A percentile compares a stretch with the other conserved stretches of the same genome.
Conservation (phyloP, 2,888 invertebrate genomes). For the Tenthredo amoena region DNA sequence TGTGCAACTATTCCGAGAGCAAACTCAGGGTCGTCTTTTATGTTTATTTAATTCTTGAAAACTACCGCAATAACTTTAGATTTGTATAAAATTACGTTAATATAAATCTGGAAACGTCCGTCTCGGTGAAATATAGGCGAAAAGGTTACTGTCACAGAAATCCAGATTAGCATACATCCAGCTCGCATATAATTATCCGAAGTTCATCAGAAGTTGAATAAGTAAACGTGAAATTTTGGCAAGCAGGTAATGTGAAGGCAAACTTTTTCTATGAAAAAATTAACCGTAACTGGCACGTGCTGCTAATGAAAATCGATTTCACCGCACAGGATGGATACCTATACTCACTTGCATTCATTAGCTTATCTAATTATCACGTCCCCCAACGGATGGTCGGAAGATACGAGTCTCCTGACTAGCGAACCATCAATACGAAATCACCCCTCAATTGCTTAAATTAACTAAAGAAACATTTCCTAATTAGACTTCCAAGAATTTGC, state of each 20-base stretch:
- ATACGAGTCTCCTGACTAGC: slow-evolving; percentile 30
- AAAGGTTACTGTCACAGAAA: slow-evolving; percentile 31
- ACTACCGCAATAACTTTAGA: slow-evolving; percentile 37
- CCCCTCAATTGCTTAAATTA: slow-evolving; percentile 50
- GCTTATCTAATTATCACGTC: slow-evolving; percentile 51
- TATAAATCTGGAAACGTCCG: slow-evolving; percentile 26
- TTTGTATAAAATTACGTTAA: slow-evolving; percentile 41
- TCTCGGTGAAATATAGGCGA: slow-evolving; percentile 23
- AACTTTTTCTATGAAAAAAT: slow-evolving; percentile 48
- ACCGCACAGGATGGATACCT: slow-evolving; percentile 1
- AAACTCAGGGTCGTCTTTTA: slow-evolving; percentile 17
- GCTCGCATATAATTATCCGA: slow-evolving; percentile 36
- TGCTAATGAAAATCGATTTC: slow-evolving; percentile 45
- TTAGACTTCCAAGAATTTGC: slow-evolving; percentile 48
- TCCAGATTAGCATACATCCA: slow-evolving; percentile 33
- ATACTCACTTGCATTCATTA: slow-evolving; percentile 42
- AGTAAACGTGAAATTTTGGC: slow-evolving; percentile 32
- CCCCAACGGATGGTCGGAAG: background rate
- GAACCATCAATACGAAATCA: slow-evolving; percentile 44
- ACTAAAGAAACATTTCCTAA: slow-evolving; percentile 48
- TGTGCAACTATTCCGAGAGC: slow-evolving; percentile 7
- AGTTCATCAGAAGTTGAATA: slow-evolving; percentile 40
- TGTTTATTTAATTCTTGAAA: slow-evolving; percentile 48
- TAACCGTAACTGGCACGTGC: slow-evolving; percentile 34
- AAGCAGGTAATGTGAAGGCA: slow-evolving; percentile 24